Conservation (phyloP, 2,888 invertebrate genomes). For the Macrostomum cliftonense region DNA sequence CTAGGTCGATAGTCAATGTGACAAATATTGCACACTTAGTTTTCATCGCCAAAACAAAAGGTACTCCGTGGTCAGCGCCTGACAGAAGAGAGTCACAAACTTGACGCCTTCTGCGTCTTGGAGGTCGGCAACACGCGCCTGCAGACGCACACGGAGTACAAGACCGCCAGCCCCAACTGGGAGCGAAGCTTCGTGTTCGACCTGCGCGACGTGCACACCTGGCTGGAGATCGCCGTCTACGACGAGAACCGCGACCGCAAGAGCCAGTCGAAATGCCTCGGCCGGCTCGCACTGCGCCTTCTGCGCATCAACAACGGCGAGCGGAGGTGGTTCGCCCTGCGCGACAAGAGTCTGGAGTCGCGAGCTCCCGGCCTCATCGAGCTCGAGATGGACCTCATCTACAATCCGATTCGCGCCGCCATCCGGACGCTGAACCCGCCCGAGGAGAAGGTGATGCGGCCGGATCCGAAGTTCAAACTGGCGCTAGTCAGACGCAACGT, state of each 20-base stretch:
- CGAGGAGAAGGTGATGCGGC: conserved; percentile 81
- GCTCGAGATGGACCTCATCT: conserved; percentile 70
- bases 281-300: conserved; percentile 70
- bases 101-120: conserved; percentile 91
- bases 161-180: conserved; percentile 86
- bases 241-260: conserved; percentile 85
- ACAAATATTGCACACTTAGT: no score
- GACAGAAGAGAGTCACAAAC: conserved; percentile 84
- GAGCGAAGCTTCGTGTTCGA: conserved; percentile 86
- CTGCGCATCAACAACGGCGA: conserved; percentile 40
- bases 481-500: conserved; percentile 81
- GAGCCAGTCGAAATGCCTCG: conserved; percentile 66
- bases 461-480: conserved; percentile 81
- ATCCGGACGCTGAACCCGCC: conserved; percentile 77
- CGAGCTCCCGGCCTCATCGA: conserved; percentile 84
- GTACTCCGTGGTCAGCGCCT: conserved; percentile 64
- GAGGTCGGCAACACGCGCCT: conserved; percentile 79
- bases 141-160: conserved; percentile 95
- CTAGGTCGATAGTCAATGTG: no score
- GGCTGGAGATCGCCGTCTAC: conserved; percentile 79
- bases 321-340: conserved; percentile 81
- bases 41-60: neutral
- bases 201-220: conserved; percentile 69
- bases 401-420: conserved; percentile 77
- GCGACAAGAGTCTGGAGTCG: conserved; percentile 73